Conservation (phyloP, 2,888 invertebrate species). For the Heptascelio sp. region DNA sequence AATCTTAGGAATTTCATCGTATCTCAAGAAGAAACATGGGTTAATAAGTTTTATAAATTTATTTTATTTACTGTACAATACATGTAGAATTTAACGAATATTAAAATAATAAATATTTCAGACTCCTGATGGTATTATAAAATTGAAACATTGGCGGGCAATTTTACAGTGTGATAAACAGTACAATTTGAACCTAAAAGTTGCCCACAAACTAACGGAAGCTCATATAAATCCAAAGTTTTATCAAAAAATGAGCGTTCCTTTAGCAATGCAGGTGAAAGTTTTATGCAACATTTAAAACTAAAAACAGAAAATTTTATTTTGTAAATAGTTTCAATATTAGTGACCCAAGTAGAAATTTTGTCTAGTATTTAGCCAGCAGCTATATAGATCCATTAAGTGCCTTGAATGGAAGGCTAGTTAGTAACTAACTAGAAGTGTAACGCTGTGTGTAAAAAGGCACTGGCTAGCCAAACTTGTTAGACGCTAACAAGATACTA, state of each 20-base stretch:
- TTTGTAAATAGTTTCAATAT: too few species aligned
- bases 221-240: slow-evolving; percentile 44
- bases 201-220: slow-evolving; percentile 44
- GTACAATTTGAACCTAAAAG: slow-evolving; percentile 39
- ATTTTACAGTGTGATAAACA: slow-evolving; percentile 2
- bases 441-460: too few species aligned
- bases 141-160: slow-evolving; percentile 47
- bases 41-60: neutral
- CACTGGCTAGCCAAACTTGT: too few species aligned
- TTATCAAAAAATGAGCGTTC: slow-evolving; percentile 61
- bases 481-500: too few species aligned
- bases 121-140: slow-evolving; percentile 55
- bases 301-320: too few species aligned
- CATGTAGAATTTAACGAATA: too few species aligned
- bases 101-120: slow-evolving; percentile 3
- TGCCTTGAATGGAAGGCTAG: too few species aligned
- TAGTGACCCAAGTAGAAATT: too few species aligned
- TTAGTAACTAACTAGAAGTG: too few species aligned
- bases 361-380: too few species aligned
- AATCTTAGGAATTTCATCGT: neutral
- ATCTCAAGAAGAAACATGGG: slow-evolving; percentile 1
- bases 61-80: too few species aligned
- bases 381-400: too few species aligned
- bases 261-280: neutral
- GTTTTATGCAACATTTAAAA: neutral